phyloP scores from a whole-genome alignment of 2,797 vertebrate species.

The Neosilurus hyrtlii region DNA sequence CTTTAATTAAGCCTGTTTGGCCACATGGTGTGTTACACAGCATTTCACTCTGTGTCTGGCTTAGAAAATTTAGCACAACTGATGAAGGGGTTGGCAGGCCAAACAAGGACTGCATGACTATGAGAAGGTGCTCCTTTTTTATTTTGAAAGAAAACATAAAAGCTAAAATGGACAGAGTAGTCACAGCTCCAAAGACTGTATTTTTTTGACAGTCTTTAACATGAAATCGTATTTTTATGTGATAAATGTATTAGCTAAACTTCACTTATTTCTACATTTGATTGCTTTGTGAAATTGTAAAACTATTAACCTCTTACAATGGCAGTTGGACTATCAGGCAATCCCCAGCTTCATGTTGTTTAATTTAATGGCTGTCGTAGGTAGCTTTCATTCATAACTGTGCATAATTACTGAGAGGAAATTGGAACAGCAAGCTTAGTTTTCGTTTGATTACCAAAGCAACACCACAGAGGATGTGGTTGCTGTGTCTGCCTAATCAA shows the following conservation, averaged over 20 bases:
- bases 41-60: conserved; percentile 29
- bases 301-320: conserved; percentile 24
- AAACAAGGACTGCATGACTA: not conserved
- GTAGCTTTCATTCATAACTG: conserved; percentile 55
- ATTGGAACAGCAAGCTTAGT: conserved; percentile 47
- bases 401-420: conserved; percentile 53
- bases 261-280: conserved; percentile 5
- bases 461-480: conserved; percentile 41
- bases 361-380: conserved; percentile 46
- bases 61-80: conserved; percentile 11
- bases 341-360: conserved; percentile 40
- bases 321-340: conserved; percentile 39
- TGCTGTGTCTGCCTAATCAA: conserved; percentile 49
- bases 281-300: conserved; percentile 12
- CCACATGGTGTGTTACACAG: conserved; percentile 34
- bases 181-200: not conserved
- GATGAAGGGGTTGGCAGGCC: not conserved
- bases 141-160: not conserved
- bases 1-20: conserved; percentile 50
- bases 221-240: not conserved
- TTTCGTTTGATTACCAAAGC: conserved; percentile 50
- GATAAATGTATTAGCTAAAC: not conserved
- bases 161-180: not conserved
- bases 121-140: not conserved
- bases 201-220: not conserved